Conservation (phyloP, 1,140 invertebrate species). For the Thalassaphorura encarpata region DNA sequence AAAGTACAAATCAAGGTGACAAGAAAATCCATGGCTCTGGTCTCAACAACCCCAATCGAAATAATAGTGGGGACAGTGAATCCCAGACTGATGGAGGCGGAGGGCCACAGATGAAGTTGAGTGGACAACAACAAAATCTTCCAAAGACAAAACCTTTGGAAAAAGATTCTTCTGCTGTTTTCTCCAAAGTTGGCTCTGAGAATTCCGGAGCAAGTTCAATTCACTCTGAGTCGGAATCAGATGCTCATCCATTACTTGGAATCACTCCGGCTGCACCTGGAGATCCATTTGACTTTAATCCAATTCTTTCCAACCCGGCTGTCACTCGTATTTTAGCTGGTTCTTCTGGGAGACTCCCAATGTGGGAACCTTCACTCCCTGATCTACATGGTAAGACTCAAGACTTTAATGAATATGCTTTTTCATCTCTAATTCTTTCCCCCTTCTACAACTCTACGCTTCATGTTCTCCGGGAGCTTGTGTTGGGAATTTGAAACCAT, state of each 20-base stretch:
- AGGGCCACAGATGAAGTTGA: conserved; percentile 1
- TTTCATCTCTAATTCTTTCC: conserved; percentile 14
- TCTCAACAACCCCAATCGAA: conserved; percentile 14
- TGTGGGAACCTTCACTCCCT: conserved; percentile 32
- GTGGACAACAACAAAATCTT: neutral
- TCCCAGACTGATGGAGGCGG: too few relatives aligned
- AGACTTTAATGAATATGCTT: conserved; percentile 27
- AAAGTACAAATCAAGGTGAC: neutral
- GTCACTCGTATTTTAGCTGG: conserved; percentile 34
- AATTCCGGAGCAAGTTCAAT: neutral
- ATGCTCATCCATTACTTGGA: conserved; percentile 32
- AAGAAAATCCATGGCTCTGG: neutral
- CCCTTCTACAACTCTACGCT: too few relatives aligned
- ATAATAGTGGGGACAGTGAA: too few relatives aligned
- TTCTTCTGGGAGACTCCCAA: conserved; percentile 31
- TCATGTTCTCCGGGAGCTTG: too few relatives aligned
- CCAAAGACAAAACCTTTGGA: conserved; percentile 23
- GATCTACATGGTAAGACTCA: conserved; percentile 32
- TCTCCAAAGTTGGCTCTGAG: conserved; percentile 17
- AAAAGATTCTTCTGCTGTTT: conserved; percentile 30
- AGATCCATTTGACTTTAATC: conserved; percentile 33
- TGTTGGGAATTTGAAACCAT: too few relatives aligned
- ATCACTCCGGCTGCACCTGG: conserved; percentile 33
- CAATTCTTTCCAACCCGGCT: conserved; percentile 33
- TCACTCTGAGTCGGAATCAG: conserved; percentile 18